These are phyloP conservation scores for Hypsopygia costalis DNA, from an alignment of 2,888 invertebrate genomes.

Conservation along the genomic window DNA sequence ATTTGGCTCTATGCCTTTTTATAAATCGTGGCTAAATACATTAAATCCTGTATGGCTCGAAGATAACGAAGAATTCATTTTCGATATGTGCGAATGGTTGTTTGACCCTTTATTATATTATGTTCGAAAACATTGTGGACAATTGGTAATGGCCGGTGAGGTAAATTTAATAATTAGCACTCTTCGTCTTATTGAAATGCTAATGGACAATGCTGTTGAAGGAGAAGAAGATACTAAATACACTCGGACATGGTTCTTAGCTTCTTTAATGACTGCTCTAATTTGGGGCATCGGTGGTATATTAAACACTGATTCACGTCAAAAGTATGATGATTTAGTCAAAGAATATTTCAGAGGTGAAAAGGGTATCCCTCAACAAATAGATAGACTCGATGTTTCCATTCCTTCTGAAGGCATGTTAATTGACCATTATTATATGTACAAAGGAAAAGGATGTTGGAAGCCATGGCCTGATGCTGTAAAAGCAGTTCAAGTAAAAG, in stretches of 20 bases:
- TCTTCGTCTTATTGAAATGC: conserved; percentile 87
- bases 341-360: conserved; percentile 74
- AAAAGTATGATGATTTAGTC: conserved; percentile 83
- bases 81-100: conserved; percentile 86
- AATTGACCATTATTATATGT: conserved; percentile 91
- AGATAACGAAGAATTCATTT: conserved; percentile 81
- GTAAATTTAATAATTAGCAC: conserved; percentile 87
- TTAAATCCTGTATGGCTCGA: conserved; percentile 83
- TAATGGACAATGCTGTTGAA: conserved; percentile 85
- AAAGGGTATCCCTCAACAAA: conserved; percentile 48
- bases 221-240: conserved; percentile 87
- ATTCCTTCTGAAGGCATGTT: conserved; percentile 89
- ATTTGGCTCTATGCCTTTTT: conserved; percentile 90
- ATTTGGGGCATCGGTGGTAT: conserved; percentile 94
- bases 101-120: conserved; percentile 88
- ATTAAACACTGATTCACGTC: conserved; percentile 86
- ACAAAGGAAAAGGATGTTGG: conserved; percentile 92
- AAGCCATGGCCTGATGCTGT: conserved; percentile 91
- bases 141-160: conserved; percentile 84
- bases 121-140: conserved; percentile 84
- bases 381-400: conserved; percentile 87
- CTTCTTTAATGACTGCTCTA: conserved; percentile 86
- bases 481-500: conserved; percentile 71
- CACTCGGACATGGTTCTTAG: conserved; percentile 86
- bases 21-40: conserved; percentile 89